Evolutionary conservation across 2,113 vertebrate species (phyloP).

Genomic region (Pan troglodytes): DNA sequence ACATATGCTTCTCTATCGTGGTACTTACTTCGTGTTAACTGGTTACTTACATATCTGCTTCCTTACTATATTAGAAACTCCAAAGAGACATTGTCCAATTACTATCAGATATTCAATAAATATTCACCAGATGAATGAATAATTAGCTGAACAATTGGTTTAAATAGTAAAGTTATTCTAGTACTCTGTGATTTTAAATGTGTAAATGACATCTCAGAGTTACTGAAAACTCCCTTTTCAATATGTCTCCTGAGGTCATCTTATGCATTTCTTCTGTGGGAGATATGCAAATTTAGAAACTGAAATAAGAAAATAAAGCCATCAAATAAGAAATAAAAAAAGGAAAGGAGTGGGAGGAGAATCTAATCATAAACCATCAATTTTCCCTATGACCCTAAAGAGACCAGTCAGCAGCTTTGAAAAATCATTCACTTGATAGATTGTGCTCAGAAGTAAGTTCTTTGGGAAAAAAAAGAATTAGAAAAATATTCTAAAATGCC

Average conservation of each 20-base stretch:
- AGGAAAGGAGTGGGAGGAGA: background rate
- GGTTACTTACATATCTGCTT: background rate
- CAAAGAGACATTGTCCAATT: background rate
- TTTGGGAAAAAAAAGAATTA: background rate
- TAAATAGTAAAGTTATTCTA: background rate
- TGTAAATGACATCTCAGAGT: background rate
- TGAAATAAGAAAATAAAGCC: constrained; percentile 45
- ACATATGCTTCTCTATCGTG: background rate
- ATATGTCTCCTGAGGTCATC: background rate
- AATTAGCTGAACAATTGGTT: background rate
- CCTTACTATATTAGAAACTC: background rate
- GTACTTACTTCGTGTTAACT: background rate
- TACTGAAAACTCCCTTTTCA: background rate
- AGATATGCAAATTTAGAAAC: background rate
- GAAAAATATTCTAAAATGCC: constrained; percentile 29
- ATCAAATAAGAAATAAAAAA: constrained; percentile 9
- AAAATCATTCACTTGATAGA: constrained; percentile 40
- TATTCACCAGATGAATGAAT: background rate
- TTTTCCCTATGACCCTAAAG: constrained; percentile 48
- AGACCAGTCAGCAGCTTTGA: constrained; percentile 29
- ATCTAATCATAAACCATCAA: constrained; percentile 46
- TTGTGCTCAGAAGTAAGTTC: constrained; percentile 8
- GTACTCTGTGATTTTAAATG: background rate
- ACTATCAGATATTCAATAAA: background rate
- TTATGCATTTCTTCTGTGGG: background rate